These are phyloP conservation scores for Rhabdornis inornatus DNA, from an alignment of 2,113 vertebrate species.

Conservation along the genomic window DNA sequence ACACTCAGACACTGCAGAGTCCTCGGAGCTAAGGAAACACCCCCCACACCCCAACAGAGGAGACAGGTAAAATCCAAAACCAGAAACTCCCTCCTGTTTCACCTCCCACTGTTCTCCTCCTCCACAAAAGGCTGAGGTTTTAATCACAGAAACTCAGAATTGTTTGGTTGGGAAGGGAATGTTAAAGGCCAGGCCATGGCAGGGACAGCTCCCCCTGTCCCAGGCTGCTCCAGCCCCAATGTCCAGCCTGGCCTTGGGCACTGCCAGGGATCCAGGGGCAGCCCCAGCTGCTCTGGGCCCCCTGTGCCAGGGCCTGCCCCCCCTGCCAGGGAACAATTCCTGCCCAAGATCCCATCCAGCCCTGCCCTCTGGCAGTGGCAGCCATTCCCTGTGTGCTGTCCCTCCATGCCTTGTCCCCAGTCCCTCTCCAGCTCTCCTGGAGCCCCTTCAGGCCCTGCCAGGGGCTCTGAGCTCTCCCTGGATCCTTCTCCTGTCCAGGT, in stretches of 20 bases:
- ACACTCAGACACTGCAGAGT: background rate
- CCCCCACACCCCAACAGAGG: background rate
- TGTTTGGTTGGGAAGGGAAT: background rate
- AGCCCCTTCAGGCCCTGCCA: background rate
- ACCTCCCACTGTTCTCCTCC: background rate
- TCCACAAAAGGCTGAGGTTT: background rate
- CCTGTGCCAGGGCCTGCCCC: background rate
- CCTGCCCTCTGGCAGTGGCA: background rate
- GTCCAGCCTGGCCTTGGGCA: background rate
- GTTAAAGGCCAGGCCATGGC: background rate
- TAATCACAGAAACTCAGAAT: background rate
- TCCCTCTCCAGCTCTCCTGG: background rate
- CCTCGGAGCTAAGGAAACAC: background rate
- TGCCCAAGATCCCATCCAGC: fast-evolving
- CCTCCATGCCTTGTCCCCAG: background rate
- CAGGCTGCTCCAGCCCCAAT: too few relatives aligned
- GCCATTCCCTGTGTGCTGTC: background rate
- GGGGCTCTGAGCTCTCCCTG: background rate
- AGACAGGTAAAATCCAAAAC: background rate
- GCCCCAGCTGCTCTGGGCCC: background rate
- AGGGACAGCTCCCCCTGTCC: background rate
- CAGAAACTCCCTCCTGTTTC: background rate
- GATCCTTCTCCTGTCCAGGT: background rate
- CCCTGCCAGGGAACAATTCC: background rate
- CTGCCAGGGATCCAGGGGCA: background rate